Percentiles rank a stretch among this genome's conserved stretches.
phyloP scores from a whole-genome alignment of 2,888 invertebrate genomes.

The Dione juno region DNA sequence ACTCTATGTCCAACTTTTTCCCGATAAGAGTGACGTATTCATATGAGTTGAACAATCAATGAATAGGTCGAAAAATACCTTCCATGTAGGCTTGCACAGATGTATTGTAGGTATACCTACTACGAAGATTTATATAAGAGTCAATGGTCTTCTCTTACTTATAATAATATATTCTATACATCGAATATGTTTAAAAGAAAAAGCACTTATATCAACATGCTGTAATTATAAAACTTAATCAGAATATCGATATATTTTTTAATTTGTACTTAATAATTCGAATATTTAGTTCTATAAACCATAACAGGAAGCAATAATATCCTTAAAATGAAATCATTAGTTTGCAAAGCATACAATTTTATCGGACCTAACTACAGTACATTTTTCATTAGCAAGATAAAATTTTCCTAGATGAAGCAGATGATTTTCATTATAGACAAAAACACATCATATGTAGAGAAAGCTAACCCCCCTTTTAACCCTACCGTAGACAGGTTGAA shows the following conservation, averaged over 20 bases:
- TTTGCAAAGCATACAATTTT: slow-evolving; percentile 9
- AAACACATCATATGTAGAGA: slow-evolving; percentile 30
- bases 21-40: slow-evolving; percentile 77
- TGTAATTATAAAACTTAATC: not conserved
- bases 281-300: not conserved
- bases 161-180: too few relatives aligned
- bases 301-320: not conserved
- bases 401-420: slow-evolving; percentile 27
- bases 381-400: slow-evolving; percentile 29
- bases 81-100: slow-evolving; percentile 21
- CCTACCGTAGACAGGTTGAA: slow-evolving; percentile 33
- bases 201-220: not conserved
- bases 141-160: not conserved
- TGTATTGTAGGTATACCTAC: not conserved
- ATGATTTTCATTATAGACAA: slow-evolving; percentile 32
- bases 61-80: slow-evolving; percentile 37
- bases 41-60: slow-evolving; percentile 71
- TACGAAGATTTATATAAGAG: not conserved
- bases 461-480: slow-evolving; percentile 28
- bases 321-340: not conserved
- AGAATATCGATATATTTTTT: not conserved
- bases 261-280: not conserved
- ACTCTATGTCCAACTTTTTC: slow-evolving; percentile 59
- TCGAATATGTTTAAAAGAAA: too few relatives aligned
- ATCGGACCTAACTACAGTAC: slow-evolving; percentile 23